A percentile compares a stretch with the other conserved stretches of the same genome.
phyloP scores from a whole-genome alignment of 1,140 invertebrate genomes.

The Orchestia grillus region DNA sequence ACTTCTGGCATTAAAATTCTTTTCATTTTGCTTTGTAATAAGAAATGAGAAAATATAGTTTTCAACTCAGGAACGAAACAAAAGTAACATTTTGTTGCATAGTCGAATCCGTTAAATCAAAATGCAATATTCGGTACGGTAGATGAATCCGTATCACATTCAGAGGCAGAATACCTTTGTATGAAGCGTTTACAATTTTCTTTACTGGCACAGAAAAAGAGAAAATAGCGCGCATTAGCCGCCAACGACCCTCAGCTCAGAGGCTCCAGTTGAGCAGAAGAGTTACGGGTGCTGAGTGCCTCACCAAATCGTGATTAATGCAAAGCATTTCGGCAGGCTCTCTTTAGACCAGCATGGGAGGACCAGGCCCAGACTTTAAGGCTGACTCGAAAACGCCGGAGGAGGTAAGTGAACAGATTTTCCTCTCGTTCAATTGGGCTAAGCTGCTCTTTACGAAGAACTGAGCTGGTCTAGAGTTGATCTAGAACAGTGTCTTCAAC shows the following conservation, averaged over 20 bases:
- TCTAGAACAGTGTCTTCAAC: too few species aligned
- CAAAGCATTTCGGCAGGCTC: neutral
- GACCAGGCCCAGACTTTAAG: neutral
- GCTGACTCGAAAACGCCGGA: neutral
- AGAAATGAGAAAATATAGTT: too few species aligned
- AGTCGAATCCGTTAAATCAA: too few species aligned
- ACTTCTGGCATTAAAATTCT: too few species aligned
- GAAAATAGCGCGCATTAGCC: neutral
- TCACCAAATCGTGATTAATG: neutral
- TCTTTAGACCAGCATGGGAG: neutral
- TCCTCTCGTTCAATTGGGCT: neutral
- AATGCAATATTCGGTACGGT: too few species aligned
- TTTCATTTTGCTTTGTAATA: too few species aligned
- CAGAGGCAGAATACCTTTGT: too few species aligned
- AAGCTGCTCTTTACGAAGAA: neutral
- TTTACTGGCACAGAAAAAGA: neutral
- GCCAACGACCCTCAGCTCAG: too few species aligned
- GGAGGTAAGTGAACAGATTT: neutral
- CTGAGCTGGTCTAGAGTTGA: neutral
- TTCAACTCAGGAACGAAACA: too few species aligned
- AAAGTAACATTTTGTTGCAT: too few species aligned
- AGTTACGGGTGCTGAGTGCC: neutral
- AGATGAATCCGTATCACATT: too few species aligned
- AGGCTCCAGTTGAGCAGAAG: too few species aligned
- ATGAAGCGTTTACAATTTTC: neutral